Evolutionary conservation across 1,140 invertebrate species (phyloP).

Genomic region (Cydia pomonella): DNA sequence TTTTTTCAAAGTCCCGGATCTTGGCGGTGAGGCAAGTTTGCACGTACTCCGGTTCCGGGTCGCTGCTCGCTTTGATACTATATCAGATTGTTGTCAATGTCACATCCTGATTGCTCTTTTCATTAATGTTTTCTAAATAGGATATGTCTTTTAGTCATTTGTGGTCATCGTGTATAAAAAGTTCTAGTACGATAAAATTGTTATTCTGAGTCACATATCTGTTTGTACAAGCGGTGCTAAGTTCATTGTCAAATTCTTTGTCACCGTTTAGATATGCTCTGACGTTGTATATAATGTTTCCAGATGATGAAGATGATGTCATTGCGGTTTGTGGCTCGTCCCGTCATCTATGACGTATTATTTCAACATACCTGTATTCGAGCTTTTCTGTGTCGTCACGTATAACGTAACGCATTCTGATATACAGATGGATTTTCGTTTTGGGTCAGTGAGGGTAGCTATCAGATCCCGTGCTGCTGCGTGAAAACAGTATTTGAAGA

Average conservation of each 20-base stretch:
- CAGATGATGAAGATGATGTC: conserved; percentile 52
- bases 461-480: no score
- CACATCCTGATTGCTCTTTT: conserved; percentile 29
- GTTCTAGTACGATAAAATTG: conserved; percentile 10
- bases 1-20: conserved; percentile 28
- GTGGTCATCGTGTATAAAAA: conserved; percentile 36
- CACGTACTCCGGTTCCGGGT: conserved; percentile 28
- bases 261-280: conserved; percentile 53
- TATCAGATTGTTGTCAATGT: conserved; percentile 13
- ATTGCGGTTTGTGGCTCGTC: conserved; percentile 46
- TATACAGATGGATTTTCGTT: no score
- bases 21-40: background rate
- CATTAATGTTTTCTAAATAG: conserved; percentile 22
- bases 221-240: conserved; percentile 32
- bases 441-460: no score
- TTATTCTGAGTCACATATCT: conserved; percentile 49
- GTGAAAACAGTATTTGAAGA: no score
- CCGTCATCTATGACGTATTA: conserved; percentile 19
- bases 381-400: conserved; percentile 35
- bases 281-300: conserved; percentile 46
- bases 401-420: conserved; percentile 33
- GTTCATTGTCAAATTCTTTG: conserved; percentile 38
- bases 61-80: conserved; percentile 14
- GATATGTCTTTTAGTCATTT: conserved; percentile 46
- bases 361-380: conserved; percentile 13